Evolutionary conservation across 2,797 vertebrate genomes (phyloP).

Genomic region (Phoeniculus purpureus): DNA sequence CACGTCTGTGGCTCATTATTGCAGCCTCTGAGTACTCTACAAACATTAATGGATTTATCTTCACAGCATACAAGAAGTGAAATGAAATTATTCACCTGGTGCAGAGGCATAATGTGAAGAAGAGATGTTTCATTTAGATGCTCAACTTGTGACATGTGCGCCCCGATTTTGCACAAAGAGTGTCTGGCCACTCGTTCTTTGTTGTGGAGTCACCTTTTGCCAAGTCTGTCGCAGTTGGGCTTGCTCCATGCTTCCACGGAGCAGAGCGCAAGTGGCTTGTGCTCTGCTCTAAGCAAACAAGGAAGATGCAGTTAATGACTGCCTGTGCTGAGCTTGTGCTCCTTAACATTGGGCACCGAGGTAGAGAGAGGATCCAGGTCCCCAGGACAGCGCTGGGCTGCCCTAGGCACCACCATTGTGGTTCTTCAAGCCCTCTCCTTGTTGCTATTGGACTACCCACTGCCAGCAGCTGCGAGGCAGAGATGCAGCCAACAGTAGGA

Average conservation of each 20-base stretch:
- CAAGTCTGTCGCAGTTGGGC: not conserved
- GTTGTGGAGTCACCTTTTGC: not conserved
- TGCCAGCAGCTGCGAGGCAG: not conserved
- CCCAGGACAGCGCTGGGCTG: not conserved
- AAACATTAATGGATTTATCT: conserved; percentile 48
- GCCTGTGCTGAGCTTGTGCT: not conserved
- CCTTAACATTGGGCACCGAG: not conserved
- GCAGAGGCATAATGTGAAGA: not conserved
- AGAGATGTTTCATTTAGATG: not conserved
- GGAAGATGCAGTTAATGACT: conserved; percentile 23
- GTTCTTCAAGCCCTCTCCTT: not conserved
- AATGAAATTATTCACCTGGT: not conserved
- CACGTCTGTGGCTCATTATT: conserved; percentile 10
- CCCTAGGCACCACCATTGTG: not conserved
- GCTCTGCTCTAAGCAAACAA: not conserved
- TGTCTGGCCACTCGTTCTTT: not conserved
- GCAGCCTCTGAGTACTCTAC: not conserved
- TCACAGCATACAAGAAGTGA: not conserved
- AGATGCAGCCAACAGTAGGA: not conserved
- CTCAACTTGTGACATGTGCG: not conserved
- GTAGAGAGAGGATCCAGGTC: not conserved
- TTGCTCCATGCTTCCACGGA: not conserved
- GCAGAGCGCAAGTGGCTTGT: not conserved
- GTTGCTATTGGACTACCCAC: not conserved
- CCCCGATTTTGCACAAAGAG: not conserved